Conservation (phyloP, 2,113 vertebrate genomes). For the Paracanthobrama guichenoti region DNA sequence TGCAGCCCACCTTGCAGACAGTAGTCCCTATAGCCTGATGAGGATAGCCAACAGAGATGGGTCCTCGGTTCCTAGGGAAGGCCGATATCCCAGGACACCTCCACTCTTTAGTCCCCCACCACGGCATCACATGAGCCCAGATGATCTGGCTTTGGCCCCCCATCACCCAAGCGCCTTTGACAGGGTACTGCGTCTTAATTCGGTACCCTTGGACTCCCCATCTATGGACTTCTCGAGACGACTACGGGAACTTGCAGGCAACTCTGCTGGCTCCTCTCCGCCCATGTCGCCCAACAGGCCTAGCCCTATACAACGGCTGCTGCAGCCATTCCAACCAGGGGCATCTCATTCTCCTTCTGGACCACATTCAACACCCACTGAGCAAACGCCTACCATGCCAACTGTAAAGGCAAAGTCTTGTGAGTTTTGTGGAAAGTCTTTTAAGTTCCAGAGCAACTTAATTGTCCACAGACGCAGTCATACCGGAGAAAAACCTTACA, state of each 20-base stretch:
- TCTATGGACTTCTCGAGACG: conserved; percentile 98
- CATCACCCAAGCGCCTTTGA: conserved; percentile 99
- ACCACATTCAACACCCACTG: conserved; percentile 79
- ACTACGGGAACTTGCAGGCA: conserved; percentile 95
- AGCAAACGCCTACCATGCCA: conserved; percentile 75
- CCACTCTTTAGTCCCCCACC: conserved; percentile 96
- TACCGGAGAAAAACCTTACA: conserved; percentile 97
- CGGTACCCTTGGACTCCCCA: conserved; percentile 89
- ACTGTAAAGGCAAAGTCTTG: conserved; percentile 95
- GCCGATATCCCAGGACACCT: conserved; percentile 93
- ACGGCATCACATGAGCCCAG: conserved; percentile 94
- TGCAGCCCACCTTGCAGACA: conserved; percentile 94
- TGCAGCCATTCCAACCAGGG: conserved; percentile 97
- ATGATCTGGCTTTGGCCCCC: conserved; percentile 95
- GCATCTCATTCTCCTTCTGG: conserved; percentile 90
- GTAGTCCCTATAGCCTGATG: conserved; percentile 96
- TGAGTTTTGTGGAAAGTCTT: conserved; percentile 98
- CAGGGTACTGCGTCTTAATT: conserved; percentile 97
- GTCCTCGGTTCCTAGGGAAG: conserved; percentile 87
- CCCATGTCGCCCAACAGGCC: conserved; percentile 95
- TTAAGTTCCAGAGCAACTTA: conserved; percentile 99
- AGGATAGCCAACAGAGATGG: conserved; percentile 93
- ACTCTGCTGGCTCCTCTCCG: conserved; percentile 88
- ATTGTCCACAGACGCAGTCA: conserved; percentile 97
- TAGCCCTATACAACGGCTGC: conserved; percentile 97